These are phyloP conservation scores for Anolis carolinensis DNA, from an alignment of 2,113 vertebrate species.

Conservation along the genomic window DNA sequence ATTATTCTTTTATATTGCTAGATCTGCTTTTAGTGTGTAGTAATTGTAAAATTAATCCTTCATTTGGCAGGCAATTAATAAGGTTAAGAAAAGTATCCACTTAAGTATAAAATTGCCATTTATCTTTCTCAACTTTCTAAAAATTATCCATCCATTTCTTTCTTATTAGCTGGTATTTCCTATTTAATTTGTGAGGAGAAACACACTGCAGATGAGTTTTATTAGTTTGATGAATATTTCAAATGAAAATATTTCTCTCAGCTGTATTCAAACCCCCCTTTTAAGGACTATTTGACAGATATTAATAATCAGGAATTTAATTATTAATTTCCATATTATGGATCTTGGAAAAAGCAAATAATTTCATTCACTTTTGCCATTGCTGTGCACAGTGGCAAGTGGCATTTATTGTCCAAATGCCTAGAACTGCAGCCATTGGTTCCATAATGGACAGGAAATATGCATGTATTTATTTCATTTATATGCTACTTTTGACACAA, in stretches of 20 bases:
- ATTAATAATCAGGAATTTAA: not conserved
- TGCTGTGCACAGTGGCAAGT: not conserved
- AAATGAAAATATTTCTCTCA: not conserved
- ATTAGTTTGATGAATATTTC: not conserved
- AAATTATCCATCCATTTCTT: accelerated
- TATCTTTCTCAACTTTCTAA: not conserved
- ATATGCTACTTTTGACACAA: too few species aligned
- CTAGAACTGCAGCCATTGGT: too few species aligned
- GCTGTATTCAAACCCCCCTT: not conserved
- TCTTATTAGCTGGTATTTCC: not conserved
- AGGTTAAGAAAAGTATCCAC: not conserved
- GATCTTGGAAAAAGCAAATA: not conserved
- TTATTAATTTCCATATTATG: not conserved
- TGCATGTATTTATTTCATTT: too few species aligned
- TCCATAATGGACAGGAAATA: not conserved
- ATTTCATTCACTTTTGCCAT: not conserved
- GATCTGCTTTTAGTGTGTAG: too few species aligned
- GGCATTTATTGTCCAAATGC: not conserved
- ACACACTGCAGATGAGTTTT: not conserved
- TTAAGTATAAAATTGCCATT: accelerated
- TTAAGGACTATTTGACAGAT: not conserved
- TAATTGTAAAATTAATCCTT: not conserved
- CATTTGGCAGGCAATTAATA: not conserved
- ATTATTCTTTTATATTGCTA: too few species aligned
- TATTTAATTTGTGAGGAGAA: not conserved